Percentiles rank a stretch among this genome's conserved stretches.
phyloP scores from a whole-genome alignment of 2,888 invertebrate species.

The Drosophila atripex region DNA sequence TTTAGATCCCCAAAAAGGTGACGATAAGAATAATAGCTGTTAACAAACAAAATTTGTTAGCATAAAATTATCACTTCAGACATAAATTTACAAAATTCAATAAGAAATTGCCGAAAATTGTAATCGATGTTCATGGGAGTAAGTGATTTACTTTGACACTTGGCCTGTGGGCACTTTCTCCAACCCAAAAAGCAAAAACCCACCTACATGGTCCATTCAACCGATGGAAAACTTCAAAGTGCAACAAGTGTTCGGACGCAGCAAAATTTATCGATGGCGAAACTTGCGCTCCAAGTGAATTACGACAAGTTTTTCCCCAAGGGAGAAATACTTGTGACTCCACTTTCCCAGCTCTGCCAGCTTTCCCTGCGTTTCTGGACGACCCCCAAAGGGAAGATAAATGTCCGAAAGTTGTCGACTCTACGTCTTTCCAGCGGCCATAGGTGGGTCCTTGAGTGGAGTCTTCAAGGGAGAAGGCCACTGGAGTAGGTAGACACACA shows the following conservation, averaged over 20 bases:
- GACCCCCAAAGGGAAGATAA: conserved; percentile 58
- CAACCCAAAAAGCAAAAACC: neutral
- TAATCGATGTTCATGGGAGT: conserved; percentile 25
- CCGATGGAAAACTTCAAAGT: conserved; percentile 38
- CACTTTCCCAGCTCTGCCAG: conserved; percentile 2
- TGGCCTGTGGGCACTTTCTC: conserved; percentile 14
- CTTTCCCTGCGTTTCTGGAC: conserved; percentile 24
- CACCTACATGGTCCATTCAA: conserved; percentile 13
- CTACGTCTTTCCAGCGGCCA: conserved; percentile 10
- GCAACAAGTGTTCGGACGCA: conserved; percentile 69
- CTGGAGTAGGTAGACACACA: neutral
- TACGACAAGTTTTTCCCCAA: conserved; percentile 67
- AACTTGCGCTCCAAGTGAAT: conserved; percentile 73
- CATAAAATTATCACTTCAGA: neutral
- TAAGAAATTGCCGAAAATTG: conserved; percentile 26
- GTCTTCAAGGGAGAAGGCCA: conserved; percentile 22
- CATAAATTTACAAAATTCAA: conserved; percentile 23
- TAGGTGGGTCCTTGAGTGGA: conserved; percentile 21
- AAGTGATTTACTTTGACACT: conserved; percentile 50
- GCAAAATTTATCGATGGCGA: conserved; percentile 70
- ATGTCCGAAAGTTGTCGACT: conserved; percentile 54
- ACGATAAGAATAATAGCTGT: neutral
- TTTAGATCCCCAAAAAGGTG: neutral
- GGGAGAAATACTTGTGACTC: conserved; percentile 31
- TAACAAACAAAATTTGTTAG: neutral